Conservation (phyloP, 2,113 vertebrate species). For the Ovis canadensis region DNA sequence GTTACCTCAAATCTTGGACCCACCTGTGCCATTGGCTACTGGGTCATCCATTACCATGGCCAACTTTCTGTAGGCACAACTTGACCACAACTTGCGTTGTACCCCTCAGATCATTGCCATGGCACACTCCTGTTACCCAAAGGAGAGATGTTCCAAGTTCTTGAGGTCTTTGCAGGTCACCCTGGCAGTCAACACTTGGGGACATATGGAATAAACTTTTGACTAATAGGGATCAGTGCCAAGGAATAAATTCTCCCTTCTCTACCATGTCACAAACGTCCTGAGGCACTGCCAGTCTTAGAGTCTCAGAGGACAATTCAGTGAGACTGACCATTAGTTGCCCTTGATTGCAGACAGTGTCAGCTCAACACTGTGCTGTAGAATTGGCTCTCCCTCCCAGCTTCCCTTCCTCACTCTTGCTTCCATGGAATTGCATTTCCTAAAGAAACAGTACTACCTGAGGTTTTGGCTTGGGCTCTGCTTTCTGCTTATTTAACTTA, state of each 20-base stretch:
- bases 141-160: not conserved
- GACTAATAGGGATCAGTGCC: not conserved
- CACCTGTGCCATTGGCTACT: not conserved
- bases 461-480: not conserved
- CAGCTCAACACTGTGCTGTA: not conserved
- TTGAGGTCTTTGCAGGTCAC: not conserved
- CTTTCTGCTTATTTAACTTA: not conserved
- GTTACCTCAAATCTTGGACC: not conserved
- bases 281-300: not conserved
- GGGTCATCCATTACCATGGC: not conserved
- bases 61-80: not conserved
- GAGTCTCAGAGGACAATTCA: not conserved
- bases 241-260: not conserved
- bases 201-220: not conserved
- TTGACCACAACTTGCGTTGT: not conserved
- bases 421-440: not conserved
- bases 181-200: not conserved
- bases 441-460: not conserved
- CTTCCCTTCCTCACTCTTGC: not conserved
- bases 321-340: not conserved
- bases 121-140: not conserved
- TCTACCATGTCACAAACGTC: accelerated
- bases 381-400: not conserved
- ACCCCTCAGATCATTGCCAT: not conserved
- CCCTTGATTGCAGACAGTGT: not conserved